These are phyloP conservation scores for Anser cygnoides DNA, from an alignment of 2,113 vertebrate genomes.

Conservation along the genomic window DNA sequence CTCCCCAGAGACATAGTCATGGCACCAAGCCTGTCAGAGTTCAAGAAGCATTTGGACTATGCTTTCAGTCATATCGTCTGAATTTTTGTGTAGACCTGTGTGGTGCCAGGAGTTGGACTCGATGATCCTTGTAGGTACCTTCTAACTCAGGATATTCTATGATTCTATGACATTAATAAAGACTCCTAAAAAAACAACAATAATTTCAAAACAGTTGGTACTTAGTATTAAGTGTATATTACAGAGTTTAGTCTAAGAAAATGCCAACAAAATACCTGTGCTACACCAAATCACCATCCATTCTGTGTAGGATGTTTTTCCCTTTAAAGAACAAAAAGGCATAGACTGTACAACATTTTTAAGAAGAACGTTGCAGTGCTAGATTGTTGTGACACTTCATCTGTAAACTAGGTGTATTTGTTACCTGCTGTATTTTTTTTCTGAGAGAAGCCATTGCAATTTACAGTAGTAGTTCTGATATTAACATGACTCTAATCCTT, in stretches of 20 bases:
- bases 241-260: background rate
- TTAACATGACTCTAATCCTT: background rate
- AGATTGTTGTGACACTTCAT: background rate
- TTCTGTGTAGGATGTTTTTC: background rate
- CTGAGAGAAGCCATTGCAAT: fast-evolving
- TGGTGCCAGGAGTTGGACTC: background rate
- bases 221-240: background rate
- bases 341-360: fast-evolving
- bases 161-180: background rate
- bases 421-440: background rate
- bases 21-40: too few species aligned
- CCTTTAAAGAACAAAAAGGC: background rate
- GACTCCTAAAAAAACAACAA: background rate
- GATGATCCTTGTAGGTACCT: background rate
- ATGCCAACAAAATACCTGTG: background rate
- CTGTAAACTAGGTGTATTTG: background rate
- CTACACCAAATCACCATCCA: fast-evolving
- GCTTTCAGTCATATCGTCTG: too few species aligned
- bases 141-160: background rate
- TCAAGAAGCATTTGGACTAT: too few species aligned
- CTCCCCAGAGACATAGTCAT: too few species aligned
- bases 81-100: too few species aligned
- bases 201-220: too few species aligned
- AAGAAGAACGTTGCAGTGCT: background rate
- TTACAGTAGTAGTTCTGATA: background rate